phyloP scores from a whole-genome alignment of 2,113 vertebrate genomes.

The Cichladusa arquata region DNA sequence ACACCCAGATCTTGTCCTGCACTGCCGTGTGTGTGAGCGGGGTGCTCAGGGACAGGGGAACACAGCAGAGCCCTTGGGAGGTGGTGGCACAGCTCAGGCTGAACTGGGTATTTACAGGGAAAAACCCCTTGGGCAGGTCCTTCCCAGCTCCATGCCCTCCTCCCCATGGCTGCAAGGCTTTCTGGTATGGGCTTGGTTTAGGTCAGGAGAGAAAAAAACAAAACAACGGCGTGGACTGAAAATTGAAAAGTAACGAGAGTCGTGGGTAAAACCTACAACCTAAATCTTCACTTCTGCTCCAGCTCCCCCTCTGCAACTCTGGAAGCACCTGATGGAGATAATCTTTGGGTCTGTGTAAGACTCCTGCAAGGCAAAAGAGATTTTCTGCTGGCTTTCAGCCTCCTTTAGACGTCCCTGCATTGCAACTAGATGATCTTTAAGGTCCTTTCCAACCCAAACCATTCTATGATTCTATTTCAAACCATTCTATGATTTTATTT shows the following conservation, averaged over 20 bases:
- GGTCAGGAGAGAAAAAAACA: not conserved
- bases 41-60: not conserved
- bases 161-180: not conserved
- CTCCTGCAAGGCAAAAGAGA: not conserved
- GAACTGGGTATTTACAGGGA: accelerated
- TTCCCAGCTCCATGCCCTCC: not conserved
- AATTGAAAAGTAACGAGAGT: not conserved
- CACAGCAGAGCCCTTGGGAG: not conserved
- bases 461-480: not conserved
- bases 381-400: not conserved
- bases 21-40: not conserved
- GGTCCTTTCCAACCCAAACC: not conserved
- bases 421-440: not conserved
- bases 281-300: not conserved
- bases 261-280: not conserved
- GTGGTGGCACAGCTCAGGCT: not conserved
- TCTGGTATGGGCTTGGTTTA: not conserved
- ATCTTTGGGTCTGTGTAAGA: not conserved
- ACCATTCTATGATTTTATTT: not conserved
- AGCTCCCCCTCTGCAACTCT: not conserved
- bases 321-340: not conserved
- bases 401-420: not conserved
- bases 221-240: not conserved
- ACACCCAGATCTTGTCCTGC: not conserved
- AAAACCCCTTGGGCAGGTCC: not conserved